Percentiles rank a stretch among this genome's conserved stretches.
These are phyloP conservation scores for Gobionotothen gibberifrons DNA, from an alignment of 2,797 vertebrate species.

Conservation along the genomic window DNA sequence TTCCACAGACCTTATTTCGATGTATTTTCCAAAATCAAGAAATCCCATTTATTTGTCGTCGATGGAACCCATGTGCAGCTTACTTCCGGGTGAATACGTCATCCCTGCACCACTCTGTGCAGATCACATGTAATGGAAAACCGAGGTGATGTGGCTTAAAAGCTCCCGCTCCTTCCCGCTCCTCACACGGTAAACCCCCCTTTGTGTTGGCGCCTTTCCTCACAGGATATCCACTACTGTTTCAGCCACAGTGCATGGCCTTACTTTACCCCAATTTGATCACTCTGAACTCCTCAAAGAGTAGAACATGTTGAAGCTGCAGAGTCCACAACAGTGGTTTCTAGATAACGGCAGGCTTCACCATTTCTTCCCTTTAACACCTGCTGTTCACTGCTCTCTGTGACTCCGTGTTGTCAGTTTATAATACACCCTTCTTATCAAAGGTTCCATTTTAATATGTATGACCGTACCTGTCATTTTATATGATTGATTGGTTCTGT, in stretches of 20 bases:
- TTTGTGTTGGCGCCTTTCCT: too few species aligned
- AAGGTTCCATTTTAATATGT: not conserved
- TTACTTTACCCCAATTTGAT: slow-evolving; percentile 37
- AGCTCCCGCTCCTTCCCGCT: too few species aligned
- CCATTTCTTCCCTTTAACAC: slow-evolving; percentile 2
- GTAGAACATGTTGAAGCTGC: slow-evolving; percentile 35
- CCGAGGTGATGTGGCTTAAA: slow-evolving; percentile 12
- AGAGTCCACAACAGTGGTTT: slow-evolving; percentile 20
- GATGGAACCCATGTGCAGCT: too few species aligned
- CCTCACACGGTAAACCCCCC: too few species aligned
- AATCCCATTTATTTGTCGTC: too few species aligned
- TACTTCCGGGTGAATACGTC: too few species aligned
- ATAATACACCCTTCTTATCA: slow-evolving; percentile 5
- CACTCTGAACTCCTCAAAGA: slow-evolving; percentile 18
- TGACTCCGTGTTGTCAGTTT: slow-evolving; percentile 4
- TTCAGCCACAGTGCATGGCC: slow-evolving; percentile 39
- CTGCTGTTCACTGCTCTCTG: slow-evolving; percentile 9
- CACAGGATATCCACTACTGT: slow-evolving; percentile 46
- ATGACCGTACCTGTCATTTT: not conserved
- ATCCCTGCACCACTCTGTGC: not conserved
- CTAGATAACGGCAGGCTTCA: slow-evolving; percentile 21
- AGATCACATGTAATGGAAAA: not conserved
- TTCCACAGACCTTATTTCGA: too few species aligned
- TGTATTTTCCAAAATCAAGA: too few species aligned
- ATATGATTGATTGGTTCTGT: not conserved